Conservation (phyloP, 2,113 vertebrate species). For the Hucho hucho region DNA sequence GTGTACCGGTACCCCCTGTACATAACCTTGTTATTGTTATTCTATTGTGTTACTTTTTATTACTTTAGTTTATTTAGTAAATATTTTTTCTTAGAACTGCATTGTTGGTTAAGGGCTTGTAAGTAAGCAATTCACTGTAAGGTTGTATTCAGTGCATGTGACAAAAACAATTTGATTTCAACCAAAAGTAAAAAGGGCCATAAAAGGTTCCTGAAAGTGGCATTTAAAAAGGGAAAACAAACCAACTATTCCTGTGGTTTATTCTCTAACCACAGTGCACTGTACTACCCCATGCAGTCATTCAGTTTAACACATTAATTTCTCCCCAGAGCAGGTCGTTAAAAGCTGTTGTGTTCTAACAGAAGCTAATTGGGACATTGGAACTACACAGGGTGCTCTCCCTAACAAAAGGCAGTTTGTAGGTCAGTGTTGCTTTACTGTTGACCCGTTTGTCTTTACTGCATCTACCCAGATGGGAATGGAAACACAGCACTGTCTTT, state of each 20-base stretch:
- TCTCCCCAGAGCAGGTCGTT: not conserved
- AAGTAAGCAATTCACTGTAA: too few relatives aligned
- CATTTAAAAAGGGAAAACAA: not conserved
- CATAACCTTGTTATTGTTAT: too few relatives aligned
- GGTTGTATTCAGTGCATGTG: too few relatives aligned
- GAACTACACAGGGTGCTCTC: not conserved
- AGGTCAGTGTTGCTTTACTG: slow-evolving; percentile 17
- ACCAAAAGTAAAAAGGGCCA: not conserved
- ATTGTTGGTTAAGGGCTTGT: too few relatives aligned
- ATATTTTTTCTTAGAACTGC: too few relatives aligned
- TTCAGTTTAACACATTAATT: not conserved
- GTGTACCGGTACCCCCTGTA: too few relatives aligned
- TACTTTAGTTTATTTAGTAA: too few relatives aligned
- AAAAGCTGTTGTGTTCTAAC: not conserved
- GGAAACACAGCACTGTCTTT: not conserved
- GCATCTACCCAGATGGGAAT: not conserved
- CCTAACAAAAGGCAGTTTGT: slow-evolving; percentile 18
- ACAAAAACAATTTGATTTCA: too few relatives aligned
- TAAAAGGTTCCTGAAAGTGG: not conserved
- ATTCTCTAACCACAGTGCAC: too few relatives aligned
- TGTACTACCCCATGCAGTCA: too few relatives aligned
- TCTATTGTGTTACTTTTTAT: too few relatives aligned
- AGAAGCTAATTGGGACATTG: not conserved
- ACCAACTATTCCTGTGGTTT: not conserved
- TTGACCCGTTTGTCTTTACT: not conserved